Evolutionary conservation across 2,888 invertebrate genomes (phyloP).

Genomic region (Copidosoma aretas): DNA sequence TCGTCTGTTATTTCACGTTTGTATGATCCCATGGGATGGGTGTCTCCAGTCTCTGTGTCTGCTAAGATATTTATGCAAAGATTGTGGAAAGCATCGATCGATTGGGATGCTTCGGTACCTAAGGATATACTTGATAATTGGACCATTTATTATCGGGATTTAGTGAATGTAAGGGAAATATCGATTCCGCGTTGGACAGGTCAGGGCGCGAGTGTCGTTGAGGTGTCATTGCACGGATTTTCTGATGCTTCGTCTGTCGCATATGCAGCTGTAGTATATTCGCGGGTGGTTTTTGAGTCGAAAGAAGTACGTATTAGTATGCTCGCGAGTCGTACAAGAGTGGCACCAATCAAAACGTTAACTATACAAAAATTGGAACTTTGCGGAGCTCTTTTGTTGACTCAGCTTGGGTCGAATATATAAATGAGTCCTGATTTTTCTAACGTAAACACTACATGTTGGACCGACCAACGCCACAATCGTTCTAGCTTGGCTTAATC

Average conservation of each 20-base stretch:
- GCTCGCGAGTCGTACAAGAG: background rate
- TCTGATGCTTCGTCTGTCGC: conserved; percentile 6
- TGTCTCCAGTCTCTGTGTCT: background rate
- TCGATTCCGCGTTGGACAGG: conserved; percentile 7
- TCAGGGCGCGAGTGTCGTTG: background rate
- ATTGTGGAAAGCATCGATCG: background rate
- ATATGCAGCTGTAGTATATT: conserved; percentile 1
- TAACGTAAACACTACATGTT: background rate
- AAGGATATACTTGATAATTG: background rate
- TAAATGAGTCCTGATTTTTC: no score
- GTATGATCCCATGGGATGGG: background rate
- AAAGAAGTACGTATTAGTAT: background rate
- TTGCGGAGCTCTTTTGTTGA: background rate
- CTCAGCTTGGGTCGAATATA: background rate
- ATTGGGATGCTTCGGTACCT: background rate
- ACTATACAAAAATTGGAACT: conserved; percentile 3
- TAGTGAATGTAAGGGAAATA: background rate
- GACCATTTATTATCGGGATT: background rate
- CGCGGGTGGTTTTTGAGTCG: background rate
- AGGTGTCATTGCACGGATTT: background rate
- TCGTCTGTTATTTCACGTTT: background rate
- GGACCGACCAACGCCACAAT: background rate
- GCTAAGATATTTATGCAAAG: conserved; percentile 1
- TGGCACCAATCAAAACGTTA: background rate
- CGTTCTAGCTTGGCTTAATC: background rate